Evolutionary conservation across 2,113 vertebrate genomes (phyloP).

Genomic region (Solenodon paradoxus): DNA sequence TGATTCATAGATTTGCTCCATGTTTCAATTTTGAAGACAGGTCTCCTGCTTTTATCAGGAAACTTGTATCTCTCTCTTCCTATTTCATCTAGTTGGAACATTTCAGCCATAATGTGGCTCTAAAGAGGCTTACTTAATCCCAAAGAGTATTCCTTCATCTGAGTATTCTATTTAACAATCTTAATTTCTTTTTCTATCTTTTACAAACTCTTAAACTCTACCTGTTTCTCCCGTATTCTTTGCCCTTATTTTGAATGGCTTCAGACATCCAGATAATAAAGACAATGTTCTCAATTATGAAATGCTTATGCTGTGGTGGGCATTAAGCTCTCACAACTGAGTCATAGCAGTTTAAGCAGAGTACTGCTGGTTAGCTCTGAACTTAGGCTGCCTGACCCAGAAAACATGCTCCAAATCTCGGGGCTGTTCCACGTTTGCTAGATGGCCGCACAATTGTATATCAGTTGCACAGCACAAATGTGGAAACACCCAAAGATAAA

Average conservation of each 20-base stretch:
- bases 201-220: not conserved
- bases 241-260: not conserved
- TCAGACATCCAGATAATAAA: not conserved
- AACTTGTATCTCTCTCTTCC: not conserved
- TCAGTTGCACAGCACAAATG: not conserved
- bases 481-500: not conserved
- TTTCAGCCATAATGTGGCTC: not conserved
- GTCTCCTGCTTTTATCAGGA: slow-evolving; percentile 11
- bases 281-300: not conserved
- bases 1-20: not conserved
- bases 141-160: not conserved
- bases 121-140: not conserved
- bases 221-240: not conserved
- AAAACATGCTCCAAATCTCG: too few relatives aligned
- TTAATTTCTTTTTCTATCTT: not conserved
- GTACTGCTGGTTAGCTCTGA: not conserved
- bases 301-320: not conserved
- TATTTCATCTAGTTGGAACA: not conserved
- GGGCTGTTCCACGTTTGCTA: not conserved
- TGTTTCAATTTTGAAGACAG: not conserved
- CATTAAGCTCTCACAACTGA: not conserved
- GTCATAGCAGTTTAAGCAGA: not conserved
- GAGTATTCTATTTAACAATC: not conserved
- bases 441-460: not conserved
- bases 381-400: not conserved